phyloP scores from a whole-genome alignment of 2,888 invertebrate genomes.

The Cantharis rufa region DNA sequence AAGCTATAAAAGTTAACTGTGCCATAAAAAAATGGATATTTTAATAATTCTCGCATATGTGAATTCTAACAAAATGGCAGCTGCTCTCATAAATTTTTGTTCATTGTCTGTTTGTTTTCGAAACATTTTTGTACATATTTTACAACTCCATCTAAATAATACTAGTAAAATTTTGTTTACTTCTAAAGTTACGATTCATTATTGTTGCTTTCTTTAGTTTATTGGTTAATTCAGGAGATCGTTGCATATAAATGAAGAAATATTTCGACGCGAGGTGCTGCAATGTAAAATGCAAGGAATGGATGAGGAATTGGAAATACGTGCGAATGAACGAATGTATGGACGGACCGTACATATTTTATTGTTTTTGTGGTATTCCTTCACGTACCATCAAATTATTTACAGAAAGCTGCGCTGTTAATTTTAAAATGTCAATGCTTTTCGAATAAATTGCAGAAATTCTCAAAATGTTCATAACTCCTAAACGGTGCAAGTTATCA shows the following conservation, averaged over 20 bases:
- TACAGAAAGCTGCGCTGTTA: neutral
- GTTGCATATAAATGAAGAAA: neutral
- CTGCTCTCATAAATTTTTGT: conserved; percentile 24
- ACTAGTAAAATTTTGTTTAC: neutral
- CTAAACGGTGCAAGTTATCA: no score
- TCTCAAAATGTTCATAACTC: no score
- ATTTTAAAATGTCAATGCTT: neutral
- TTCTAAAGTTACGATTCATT: neutral
- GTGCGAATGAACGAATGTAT: neutral
- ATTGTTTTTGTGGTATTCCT: neutral
- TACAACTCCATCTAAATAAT: neutral
- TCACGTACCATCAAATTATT: neutral
- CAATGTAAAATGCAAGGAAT: neutral
- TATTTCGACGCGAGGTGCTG: neutral
- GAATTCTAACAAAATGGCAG: conserved; percentile 21
- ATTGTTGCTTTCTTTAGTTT: neutral
- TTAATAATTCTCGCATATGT: conserved; percentile 33
- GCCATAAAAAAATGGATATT: conserved; percentile 30
- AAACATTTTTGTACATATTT: neutral
- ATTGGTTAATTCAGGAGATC: neutral
- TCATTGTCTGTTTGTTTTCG: conserved; percentile 20
- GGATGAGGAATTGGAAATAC: neutral
- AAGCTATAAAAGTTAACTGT: conserved; percentile 29
- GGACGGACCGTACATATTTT: neutral
- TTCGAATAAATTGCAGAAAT: neutral